phyloP scores from a whole-genome alignment of 2,113 vertebrate genomes.

The Oenanthe oenanthe region DNA sequence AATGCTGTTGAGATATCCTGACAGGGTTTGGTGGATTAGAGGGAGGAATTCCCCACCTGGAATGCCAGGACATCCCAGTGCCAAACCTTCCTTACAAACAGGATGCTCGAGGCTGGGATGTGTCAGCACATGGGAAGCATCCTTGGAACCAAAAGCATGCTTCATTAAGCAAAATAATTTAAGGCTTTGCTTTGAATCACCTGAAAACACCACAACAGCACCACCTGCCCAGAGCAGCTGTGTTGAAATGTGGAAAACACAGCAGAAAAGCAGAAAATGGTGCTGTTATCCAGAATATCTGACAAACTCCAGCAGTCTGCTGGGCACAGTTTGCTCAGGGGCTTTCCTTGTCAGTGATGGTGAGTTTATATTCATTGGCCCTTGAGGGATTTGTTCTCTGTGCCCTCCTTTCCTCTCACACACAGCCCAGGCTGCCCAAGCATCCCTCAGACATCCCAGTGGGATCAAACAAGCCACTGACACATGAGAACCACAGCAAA shows the following conservation, averaged over 20 bases:
- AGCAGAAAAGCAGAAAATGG: background rate
- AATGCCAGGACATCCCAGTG: background rate
- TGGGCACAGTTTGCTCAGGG: background rate
- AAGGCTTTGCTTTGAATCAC: background rate
- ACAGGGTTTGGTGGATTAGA: background rate
- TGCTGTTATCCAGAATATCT: background rate
- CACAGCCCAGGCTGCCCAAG: background rate
- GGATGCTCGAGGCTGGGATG: background rate
- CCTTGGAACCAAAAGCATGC: rapidly evolving
- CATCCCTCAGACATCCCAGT: background rate
- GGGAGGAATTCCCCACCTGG: background rate
- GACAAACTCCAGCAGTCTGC: background rate
- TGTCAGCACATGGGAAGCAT: background rate
- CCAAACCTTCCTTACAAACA: background rate
- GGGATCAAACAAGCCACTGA: background rate
- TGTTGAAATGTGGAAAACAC: background rate
- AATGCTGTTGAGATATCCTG: background rate
- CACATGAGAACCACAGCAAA: background rate
- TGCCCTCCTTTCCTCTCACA: background rate
- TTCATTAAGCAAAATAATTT: background rate
- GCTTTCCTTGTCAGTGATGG: background rate
- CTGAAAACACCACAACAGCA: background rate
- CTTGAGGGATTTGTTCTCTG: background rate
- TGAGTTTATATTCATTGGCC: background rate
- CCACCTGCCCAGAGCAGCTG: background rate